Base-by-base conservation (phyloP, 2,113 vertebrate genomes). In the Chloebia gouldiae region DNA sequence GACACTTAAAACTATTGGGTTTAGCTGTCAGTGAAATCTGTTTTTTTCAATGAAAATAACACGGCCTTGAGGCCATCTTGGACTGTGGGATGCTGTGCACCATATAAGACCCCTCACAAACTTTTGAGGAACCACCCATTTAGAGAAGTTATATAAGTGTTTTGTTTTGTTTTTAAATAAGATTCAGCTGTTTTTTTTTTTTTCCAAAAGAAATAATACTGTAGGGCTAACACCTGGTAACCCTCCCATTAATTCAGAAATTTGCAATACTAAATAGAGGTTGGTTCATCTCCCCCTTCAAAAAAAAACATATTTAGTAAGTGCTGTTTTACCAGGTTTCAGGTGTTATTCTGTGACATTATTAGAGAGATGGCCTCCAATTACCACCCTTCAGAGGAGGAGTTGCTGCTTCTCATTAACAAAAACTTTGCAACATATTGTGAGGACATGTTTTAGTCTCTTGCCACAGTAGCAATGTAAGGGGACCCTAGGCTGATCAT, bases 281-380 rank as follows among this genome's bases (percentile, higher is more conserved):
- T 35, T 0, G 0, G 13, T 31, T 23, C 19, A 16, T 80, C 22
- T 44, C 7, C 28, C 10, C 10, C 8, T n/a, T 88, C 16, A n/a
- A 33, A 65, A 80, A 76, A 60, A 18, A 16, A 1, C 15, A 66
- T 45, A 23, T 54, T 40, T 25, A 84, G 6, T 31, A 65, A 61
- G 18, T 20, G 15, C 10, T 77, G 20, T 54, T 88, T 88, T 61
- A 22, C 40, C 20, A 45, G 8, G 17, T 92, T 86, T 81, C 72
- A 73, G 18, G 42, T 8, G 20, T 80, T 92, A 61, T 57, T 87
- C 64, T 81, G n/a, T 33, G 56, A 53, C 15, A 16, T 40, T 25
- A 22, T 44, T 53, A 40, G 28, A 50, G 50, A 83, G 54, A 61
- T 1, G 4, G 2, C 3, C 47, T 84, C 56, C n/a, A 81, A 50